Conservation (phyloP, 2,888 invertebrate genomes). For the Chloromyia formosa region DNA sequence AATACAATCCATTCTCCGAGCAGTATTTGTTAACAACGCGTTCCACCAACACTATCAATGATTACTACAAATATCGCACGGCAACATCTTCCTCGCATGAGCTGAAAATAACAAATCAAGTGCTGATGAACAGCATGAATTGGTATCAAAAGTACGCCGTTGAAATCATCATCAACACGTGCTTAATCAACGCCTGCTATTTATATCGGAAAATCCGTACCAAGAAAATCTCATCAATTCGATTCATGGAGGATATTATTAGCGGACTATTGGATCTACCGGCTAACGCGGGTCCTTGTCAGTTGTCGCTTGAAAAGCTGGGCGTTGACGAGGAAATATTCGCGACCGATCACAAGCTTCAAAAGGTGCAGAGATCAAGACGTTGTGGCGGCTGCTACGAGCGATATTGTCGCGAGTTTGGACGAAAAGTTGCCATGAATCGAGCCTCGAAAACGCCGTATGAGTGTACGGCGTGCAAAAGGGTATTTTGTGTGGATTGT, state of each 20-base stretch:
- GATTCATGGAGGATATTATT: slow-evolving; percentile 21
- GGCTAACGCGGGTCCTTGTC: neutral
- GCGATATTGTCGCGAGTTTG: neutral
- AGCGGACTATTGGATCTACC: neutral
- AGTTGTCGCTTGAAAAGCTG: neutral
- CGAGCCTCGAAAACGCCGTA: neutral
- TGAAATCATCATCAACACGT: slow-evolving; percentile 5
- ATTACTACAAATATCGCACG: slow-evolving; percentile 8
- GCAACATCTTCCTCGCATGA: neutral
- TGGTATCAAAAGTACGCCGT: slow-evolving; percentile 29
- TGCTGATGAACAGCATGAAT: slow-evolving; percentile 28
- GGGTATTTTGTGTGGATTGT: slow-evolving; percentile 14
- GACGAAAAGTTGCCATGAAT: slow-evolving; percentile 23
- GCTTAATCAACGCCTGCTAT: slow-evolving; percentile 25
- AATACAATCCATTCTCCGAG: neutral
- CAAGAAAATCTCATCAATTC: slow-evolving; percentile 18
- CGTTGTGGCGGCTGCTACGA: slow-evolving; percentile 24
- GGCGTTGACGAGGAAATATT: neutral
- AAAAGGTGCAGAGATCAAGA: neutral
- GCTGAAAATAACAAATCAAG: neutral
- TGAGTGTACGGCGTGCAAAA: slow-evolving; percentile 6
- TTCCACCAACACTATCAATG: neutral
- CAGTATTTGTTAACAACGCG: slow-evolving; percentile 27
- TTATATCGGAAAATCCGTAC: slow-evolving; percentile 30
- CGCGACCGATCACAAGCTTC: neutral